Evolutionary conservation across 2,888 invertebrate species (phyloP).

Genomic region (Punctoribates punctum): DNA sequence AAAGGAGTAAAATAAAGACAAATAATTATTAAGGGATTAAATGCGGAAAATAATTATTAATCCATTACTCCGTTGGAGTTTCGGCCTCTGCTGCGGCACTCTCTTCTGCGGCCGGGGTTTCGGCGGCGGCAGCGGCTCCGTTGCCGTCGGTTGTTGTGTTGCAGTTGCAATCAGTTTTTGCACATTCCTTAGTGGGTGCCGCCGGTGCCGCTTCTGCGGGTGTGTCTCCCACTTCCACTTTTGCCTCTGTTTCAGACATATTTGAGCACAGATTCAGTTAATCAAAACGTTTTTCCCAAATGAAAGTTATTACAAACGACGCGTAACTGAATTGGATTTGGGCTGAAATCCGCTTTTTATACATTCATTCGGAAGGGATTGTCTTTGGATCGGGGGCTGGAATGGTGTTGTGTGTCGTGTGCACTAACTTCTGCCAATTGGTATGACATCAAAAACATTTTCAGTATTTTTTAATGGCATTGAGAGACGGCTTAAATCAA

Average conservation of each 20-base stretch:
- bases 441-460: background rate
- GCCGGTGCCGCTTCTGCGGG: background rate
- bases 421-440: background rate
- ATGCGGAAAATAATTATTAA: too few species aligned
- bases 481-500: background rate
- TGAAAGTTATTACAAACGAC: background rate
- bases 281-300: background rate
- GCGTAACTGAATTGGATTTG: background rate
- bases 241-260: conserved; percentile 12
- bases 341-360: background rate
- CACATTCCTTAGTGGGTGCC: background rate
- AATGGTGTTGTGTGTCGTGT: background rate
- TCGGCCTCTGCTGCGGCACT: background rate
- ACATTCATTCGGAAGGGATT: background rate
- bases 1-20: too few species aligned
- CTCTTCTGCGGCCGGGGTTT: background rate
- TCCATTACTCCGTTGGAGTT: background rate
- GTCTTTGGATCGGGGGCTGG: background rate
- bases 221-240: background rate
- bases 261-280: background rate
- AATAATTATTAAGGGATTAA: too few species aligned
- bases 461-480: background rate
- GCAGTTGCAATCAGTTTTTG: background rate
- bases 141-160: background rate
- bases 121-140: background rate